Evolutionary conservation across 2,113 vertebrate genomes (phyloP).

Genomic region (Osmerus eperlanus): DNA sequence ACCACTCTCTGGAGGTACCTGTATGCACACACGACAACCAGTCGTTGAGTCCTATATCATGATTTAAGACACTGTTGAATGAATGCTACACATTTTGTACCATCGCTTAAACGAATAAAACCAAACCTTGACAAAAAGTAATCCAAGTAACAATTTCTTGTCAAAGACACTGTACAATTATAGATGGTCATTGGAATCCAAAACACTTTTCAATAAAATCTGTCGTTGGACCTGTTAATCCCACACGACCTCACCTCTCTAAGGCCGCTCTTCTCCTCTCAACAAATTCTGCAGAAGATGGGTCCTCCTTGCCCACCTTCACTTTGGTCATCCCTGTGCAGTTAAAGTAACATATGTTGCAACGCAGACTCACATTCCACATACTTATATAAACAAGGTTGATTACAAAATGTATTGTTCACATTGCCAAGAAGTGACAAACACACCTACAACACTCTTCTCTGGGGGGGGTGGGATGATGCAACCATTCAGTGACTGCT

Average conservation of each 20-base stretch:
- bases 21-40: constrained; percentile 3
- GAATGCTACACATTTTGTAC: no score
- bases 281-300: constrained; percentile 92
- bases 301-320: constrained; percentile 97
- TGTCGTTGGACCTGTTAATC: no score
- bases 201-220: no score
- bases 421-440: not conserved
- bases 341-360: not conserved
- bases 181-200: no score
- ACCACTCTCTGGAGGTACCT: constrained; percentile 92
- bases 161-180: no score
- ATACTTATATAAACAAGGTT: constrained; percentile 1
- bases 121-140: no score
- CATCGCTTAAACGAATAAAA: no score
- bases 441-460: constrained; percentile 91
- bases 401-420: not conserved
- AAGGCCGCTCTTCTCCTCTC: constrained; percentile 90
- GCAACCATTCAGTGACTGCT: constrained; percentile 87
- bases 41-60: no score
- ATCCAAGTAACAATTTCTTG: no score
- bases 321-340: constrained; percentile 95
- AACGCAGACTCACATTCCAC: not conserved
- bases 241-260: constrained; percentile 76
- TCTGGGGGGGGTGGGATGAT: constrained; percentile 90
- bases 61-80: no score